A percentile compares a stretch with the other conserved stretches of the same genome.
Evolutionary conservation across 2,888 invertebrate genomes (phyloP).

Genomic region (Leistus spinibarbis): DNA sequence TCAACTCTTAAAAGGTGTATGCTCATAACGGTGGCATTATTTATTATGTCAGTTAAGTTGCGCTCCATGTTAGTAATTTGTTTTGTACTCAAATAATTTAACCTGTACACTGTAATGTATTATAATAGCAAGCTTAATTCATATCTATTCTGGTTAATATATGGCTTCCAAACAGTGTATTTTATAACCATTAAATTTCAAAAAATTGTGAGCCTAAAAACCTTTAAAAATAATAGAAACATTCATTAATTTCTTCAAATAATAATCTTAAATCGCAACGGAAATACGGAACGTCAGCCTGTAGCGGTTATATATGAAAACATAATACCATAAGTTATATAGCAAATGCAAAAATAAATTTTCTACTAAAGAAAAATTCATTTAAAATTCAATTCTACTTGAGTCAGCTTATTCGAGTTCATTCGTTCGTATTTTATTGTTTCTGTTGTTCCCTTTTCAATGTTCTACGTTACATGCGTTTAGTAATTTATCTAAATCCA

Average conservation of each 20-base stretch:
- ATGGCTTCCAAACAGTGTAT: too few species aligned
- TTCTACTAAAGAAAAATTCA: neutral
- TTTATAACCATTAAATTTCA: too few species aligned
- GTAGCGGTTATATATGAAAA: neutral
- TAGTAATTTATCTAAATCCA: neutral
- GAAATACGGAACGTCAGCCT: neutral
- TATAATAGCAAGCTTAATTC: neutral
- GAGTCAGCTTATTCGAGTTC: neutral
- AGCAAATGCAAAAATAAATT: neutral
- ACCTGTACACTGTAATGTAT: too few species aligned
- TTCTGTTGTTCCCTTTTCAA: neutral
- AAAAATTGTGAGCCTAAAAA: too few species aligned
- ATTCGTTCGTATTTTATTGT: neutral
- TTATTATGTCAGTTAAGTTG: neutral
- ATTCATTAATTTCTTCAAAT: too few species aligned
- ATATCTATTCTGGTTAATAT: too few species aligned
- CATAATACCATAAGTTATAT: neutral
- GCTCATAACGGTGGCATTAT: neutral
- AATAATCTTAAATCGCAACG: neutral
- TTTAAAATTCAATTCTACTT: neutral
- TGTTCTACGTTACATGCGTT: neutral
- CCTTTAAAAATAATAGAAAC: too few species aligned
- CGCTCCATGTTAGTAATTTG: neutral
- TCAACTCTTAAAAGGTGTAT: neutral
- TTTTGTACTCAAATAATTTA: neutral